Conservation (phyloP, 2,888 invertebrate species). For the Fragum whitleyi region DNA sequence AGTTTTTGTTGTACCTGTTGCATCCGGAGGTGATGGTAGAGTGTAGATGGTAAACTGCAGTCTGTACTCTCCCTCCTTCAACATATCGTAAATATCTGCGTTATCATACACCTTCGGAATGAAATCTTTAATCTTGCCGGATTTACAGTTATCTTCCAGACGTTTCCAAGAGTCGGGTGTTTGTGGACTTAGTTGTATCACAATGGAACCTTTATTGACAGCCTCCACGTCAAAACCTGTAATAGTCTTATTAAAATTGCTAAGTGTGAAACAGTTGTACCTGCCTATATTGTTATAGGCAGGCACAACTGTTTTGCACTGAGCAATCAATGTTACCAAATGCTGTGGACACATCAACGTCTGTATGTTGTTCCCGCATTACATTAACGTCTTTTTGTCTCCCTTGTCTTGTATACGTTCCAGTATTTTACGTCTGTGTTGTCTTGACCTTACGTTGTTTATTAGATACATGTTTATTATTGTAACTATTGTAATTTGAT, state of each 20-base stretch:
- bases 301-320: too few species aligned
- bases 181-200: conserved; percentile 54
- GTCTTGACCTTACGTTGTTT: too few species aligned
- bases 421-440: too few species aligned
- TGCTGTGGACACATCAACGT: too few species aligned
- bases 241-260: background rate
- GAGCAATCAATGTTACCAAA: too few species aligned
- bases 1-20: conserved; percentile 23
- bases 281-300: too few species aligned
- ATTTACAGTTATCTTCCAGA: conserved; percentile 53
- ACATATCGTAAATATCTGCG: conserved; percentile 42
- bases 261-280: too few species aligned
- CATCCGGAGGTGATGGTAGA: conserved; percentile 40
- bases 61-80: conserved; percentile 59
- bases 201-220: conserved; percentile 64
- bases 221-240: conserved; percentile 57
- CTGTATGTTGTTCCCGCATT: too few species aligned
- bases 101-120: conserved; percentile 60
- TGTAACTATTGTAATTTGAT: too few species aligned
- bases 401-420: too few species aligned
- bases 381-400: too few species aligned
- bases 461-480: too few species aligned
- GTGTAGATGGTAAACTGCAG: conserved; percentile 61
- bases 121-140: conserved; percentile 65
- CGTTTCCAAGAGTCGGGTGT: conserved; percentile 55